A percentile compares a stretch with the other conserved stretches of the same genome.
Evolutionary conservation across 1,140 invertebrate species (phyloP).

Genomic region (Drosophila grimshawi): DNA sequence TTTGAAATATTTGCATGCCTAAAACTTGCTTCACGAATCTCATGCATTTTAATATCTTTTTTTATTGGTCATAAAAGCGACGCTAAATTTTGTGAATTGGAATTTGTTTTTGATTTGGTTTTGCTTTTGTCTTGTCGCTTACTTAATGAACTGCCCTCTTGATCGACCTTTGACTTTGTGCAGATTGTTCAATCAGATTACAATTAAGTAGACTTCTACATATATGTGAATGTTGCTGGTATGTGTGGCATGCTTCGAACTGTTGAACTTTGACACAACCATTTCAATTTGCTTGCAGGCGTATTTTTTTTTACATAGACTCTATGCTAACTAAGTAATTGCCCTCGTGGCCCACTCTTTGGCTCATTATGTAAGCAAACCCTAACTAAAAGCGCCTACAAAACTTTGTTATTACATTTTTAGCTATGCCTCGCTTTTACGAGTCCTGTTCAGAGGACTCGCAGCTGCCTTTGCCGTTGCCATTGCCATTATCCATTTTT

Average conservation of each 20-base stretch:
- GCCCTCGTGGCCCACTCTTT: slow-evolving; percentile 24
- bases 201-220: no score
- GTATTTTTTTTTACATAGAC: slow-evolving; percentile 24
- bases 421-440: slow-evolving; percentile 25
- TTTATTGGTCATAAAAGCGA: slow-evolving; percentile 4
- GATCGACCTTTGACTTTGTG: slow-evolving; percentile 9
- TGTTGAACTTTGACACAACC: slow-evolving; percentile 6
- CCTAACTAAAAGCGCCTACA: slow-evolving; percentile 32
- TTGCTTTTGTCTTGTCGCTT: neutral
- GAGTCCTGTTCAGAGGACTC: neutral
- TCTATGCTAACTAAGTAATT: slow-evolving; percentile 35
- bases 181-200: slow-evolving; percentile 29
- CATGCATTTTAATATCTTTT: neutral
- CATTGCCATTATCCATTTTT: slow-evolving; percentile 47
- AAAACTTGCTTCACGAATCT: neutral
- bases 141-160: slow-evolving; percentile 16
- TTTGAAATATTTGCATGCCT: neutral
- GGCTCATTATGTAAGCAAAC: slow-evolving; percentile 19
- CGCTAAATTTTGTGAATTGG: neutral
- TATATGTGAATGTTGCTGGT: no score
- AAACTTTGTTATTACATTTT: slow-evolving; percentile 52
- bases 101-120: neutral
- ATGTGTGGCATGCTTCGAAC: neutral
- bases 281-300: slow-evolving; percentile 28
- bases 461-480: slow-evolving; percentile 21